These are phyloP conservation scores for Epinotia nisella DNA, from an alignment of 2,888 invertebrate genomes.

Conservation along the genomic window DNA sequence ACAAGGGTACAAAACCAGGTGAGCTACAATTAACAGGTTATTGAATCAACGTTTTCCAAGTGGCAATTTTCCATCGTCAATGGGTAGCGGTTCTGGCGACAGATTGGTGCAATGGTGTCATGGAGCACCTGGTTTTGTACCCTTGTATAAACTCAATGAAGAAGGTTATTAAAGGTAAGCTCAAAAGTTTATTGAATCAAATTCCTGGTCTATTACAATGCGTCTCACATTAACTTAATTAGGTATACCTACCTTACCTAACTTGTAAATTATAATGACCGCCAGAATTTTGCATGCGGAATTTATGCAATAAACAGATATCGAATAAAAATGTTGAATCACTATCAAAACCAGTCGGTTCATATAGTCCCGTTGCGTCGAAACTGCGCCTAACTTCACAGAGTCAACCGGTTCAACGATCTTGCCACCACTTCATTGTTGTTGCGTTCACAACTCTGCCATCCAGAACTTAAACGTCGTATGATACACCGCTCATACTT, in stretches of 20 bases:
- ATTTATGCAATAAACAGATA: background rate
- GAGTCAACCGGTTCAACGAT: slow-evolving; percentile 53
- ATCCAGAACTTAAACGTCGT: background rate
- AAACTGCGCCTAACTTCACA: slow-evolving; percentile 51
- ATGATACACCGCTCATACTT: slow-evolving; percentile 7
- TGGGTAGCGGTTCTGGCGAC: too few relatives aligned
- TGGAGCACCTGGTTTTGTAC: too few relatives aligned
- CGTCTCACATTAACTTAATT: background rate
- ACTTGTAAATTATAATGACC: background rate
- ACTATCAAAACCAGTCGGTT: slow-evolving; percentile 6
- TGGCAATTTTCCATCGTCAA: too few relatives aligned
- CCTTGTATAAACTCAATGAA: background rate
- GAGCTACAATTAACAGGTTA: too few relatives aligned
- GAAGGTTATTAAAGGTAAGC: background rate
- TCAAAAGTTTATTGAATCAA: background rate
- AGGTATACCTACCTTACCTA: too few relatives aligned
- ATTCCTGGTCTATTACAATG: background rate
- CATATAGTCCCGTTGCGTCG: slow-evolving; percentile 24
- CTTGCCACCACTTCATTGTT: slow-evolving; percentile 45
- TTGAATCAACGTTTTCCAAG: too few relatives aligned
- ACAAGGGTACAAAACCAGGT: too few relatives aligned
- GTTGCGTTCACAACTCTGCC: slow-evolving; percentile 11
- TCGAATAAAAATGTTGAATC: background rate
- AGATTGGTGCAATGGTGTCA: too few relatives aligned
- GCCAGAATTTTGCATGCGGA: background rate